Evolutionary conservation across 2,113 vertebrate species (phyloP).

Genomic region (Hiodon tergisus): DNA sequence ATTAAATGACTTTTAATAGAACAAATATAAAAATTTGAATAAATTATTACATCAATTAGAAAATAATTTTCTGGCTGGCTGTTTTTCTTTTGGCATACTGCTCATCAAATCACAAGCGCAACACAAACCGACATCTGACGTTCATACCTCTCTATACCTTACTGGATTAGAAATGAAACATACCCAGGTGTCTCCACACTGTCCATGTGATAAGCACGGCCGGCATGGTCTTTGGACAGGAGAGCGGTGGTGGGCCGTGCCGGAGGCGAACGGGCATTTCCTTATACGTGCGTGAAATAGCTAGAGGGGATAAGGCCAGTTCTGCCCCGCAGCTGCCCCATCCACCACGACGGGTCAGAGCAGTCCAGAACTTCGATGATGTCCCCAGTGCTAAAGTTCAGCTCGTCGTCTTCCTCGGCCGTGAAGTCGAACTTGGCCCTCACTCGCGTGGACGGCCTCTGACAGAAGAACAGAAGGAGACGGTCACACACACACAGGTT

Average conservation of each 20-base stretch:
- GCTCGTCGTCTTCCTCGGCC: conserved; percentile 78
- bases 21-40: too few relatives aligned
- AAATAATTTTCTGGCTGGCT: background rate
- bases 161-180: background rate
- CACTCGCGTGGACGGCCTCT: conserved; percentile 57
- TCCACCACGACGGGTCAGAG: conserved; percentile 84
- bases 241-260: background rate
- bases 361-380: conserved; percentile 83
- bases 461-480: background rate
- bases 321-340: conserved; percentile 69
- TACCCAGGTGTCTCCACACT: background rate
- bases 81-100: background rate
- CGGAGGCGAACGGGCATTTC: background rate
- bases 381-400: conserved; percentile 76
- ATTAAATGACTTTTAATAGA: too few relatives aligned
- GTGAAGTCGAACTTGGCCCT: conserved; percentile 81
- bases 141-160: background rate
- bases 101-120: too few relatives aligned
- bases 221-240: background rate
- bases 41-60: too few relatives aligned
- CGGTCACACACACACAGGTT: conserved; percentile 8
- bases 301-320: conserved; percentile 87
- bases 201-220: background rate
- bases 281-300: conserved; percentile 68
- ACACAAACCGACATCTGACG: too few relatives aligned